A percentile compares a stretch with the other conserved stretches of the same genome.
These are phyloP conservation scores for Papilio gigon DNA, from an alignment of 2,888 invertebrate genomes.

Conservation along the genomic window DNA sequence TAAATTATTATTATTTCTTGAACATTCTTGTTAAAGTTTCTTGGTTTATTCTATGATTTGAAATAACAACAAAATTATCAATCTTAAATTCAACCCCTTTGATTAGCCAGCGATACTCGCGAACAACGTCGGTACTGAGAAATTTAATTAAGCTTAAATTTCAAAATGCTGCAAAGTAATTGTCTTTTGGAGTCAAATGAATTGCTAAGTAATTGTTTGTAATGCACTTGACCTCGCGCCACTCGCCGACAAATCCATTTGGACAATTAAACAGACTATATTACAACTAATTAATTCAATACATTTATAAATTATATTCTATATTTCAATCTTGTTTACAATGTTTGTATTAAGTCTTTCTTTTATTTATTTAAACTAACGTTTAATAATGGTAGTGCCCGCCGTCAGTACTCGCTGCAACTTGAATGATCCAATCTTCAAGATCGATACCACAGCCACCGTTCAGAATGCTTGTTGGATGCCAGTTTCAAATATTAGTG, in stretches of 20 bases:
- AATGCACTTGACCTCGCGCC: constrained; percentile 1
- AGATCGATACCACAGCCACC: no score
- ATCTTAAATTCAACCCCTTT: constrained; percentile 58
- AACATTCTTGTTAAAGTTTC: neutral
- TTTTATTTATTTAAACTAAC: no score
- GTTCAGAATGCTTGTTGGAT: no score
- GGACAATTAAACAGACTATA: constrained; percentile 1
- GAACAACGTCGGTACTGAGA: constrained; percentile 71
- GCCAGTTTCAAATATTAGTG: no score
- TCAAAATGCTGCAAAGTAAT: constrained; percentile 47
- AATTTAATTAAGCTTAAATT: constrained; percentile 77
- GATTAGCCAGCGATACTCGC: constrained; percentile 65
- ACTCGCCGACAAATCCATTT: constrained; percentile 17
- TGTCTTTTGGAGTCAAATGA: constrained; percentile 47
- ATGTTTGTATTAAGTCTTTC: neutral
- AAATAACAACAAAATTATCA: constrained; percentile 52
- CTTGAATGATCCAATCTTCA: no score
- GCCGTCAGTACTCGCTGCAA: no score
- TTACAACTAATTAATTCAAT: constrained; percentile 15
- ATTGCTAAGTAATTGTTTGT: constrained; percentile 38
- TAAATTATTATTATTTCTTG: no score
- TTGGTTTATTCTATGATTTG: constrained; percentile 46
- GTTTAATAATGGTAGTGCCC: no score
- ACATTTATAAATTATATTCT: neutral
- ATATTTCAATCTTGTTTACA: neutral